phyloP scores from a whole-genome alignment of 2,888 invertebrate species.

The Noctua fimbriata region DNA sequence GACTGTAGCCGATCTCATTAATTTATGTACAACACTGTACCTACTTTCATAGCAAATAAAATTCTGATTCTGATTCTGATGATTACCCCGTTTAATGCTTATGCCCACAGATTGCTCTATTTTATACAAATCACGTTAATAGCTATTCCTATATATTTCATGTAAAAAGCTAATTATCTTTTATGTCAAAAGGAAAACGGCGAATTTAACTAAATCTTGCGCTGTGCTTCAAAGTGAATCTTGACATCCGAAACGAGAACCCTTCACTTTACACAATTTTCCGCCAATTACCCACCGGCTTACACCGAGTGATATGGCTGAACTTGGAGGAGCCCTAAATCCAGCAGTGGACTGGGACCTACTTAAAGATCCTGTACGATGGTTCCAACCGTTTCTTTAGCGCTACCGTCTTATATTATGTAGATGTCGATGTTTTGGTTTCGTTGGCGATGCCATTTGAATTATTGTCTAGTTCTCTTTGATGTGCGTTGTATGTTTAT shows the following conservation, averaged over 20 bases:
- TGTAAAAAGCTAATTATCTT: not conserved
- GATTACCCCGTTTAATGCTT: no score
- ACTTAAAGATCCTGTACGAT: not conserved
- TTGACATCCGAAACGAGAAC: not conserved
- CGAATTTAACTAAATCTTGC: not conserved
- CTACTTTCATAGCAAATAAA: no score
- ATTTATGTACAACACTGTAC: no score
- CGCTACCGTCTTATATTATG: not conserved
- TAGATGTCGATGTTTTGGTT: not conserved
- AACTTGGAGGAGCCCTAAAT: not conserved
- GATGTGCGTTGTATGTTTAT: no score
- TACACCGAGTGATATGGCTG: not conserved
- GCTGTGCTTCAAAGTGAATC: not conserved
- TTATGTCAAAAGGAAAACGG: not conserved
- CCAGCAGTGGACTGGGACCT: not conserved
- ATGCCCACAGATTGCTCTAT: no score
- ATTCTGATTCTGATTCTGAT: no score
- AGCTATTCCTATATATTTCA: not conserved
- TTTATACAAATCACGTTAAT: no score
- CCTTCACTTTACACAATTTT: conserved; percentile 12
- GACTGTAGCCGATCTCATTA: no score
- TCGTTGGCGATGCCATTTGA: not conserved
- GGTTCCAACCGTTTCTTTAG: not conserved
- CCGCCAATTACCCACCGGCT: conserved; percentile 10
- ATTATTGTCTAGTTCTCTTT: not conserved